Conservation (phyloP, 2,113 vertebrate species). For the Lophura nycthemera region DNA sequence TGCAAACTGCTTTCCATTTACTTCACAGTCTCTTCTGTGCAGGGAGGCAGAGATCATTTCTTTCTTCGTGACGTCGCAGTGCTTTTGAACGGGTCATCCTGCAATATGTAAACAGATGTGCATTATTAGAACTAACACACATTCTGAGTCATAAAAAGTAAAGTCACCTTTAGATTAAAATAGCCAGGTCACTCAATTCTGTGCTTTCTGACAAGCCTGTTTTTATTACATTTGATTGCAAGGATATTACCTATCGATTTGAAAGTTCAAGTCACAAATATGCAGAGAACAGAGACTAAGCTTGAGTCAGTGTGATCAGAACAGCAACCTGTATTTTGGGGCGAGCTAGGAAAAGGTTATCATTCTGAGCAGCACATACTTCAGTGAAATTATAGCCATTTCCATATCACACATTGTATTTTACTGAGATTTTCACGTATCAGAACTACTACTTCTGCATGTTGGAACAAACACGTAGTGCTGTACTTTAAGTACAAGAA, state of each 20-base stretch:
- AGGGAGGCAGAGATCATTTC: slow-evolving; percentile 55
- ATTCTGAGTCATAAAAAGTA: not conserved
- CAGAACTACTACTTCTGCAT: not conserved
- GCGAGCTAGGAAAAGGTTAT: not conserved
- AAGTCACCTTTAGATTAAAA: not conserved
- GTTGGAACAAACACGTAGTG: not conserved
- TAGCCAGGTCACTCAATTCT: not conserved
- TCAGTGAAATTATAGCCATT: not conserved
- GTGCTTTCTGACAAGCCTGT: not conserved
- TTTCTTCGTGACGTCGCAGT: slow-evolving; percentile 70
- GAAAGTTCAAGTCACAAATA: fast-evolving
- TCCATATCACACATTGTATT: not conserved
- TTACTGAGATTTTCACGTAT: not conserved
- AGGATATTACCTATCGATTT: not conserved
- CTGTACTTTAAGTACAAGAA: not conserved
- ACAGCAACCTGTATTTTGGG: not conserved
- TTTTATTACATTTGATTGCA: not conserved
- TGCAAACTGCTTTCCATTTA: not conserved
- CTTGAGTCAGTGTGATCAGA: not conserved
- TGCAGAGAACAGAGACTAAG: not conserved
- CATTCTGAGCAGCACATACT: not conserved
- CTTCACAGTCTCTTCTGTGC: not conserved
- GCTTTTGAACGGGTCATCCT: slow-evolving; percentile 90
- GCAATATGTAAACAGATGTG: not conserved
- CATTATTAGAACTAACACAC: not conserved